Percentiles rank a stretch among this genome's conserved stretches.
phyloP scores from a whole-genome alignment of 2,888 invertebrate genomes.

The Leptopilina syphax region DNA sequence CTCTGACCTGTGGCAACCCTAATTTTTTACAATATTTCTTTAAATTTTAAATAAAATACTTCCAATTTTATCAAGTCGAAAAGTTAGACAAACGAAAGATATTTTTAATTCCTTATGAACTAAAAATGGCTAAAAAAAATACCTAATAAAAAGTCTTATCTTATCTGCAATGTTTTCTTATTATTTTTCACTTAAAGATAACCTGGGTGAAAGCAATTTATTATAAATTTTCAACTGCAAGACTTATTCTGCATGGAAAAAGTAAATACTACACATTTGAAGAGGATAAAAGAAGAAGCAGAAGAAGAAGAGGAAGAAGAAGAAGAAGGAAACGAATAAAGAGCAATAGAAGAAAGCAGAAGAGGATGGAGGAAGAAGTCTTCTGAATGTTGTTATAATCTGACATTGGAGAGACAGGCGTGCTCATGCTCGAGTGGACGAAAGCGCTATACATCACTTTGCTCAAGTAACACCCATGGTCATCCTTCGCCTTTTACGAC shows the following conservation, averaged over 20 bases:
- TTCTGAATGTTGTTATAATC: slow-evolving; percentile 60
- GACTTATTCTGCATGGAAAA: neutral
- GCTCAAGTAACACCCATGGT: slow-evolving; percentile 53
- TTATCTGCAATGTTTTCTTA: neutral
- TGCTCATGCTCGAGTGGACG: slow-evolving; percentile 56
- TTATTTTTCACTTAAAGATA: neutral
- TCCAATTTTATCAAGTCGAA: too few relatives aligned
- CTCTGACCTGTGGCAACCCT: too few relatives aligned
- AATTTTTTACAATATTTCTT: too few relatives aligned
- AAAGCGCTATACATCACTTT: slow-evolving; percentile 60
- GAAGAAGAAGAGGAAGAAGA: neutral
- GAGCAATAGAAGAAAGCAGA: slow-evolving; percentile 35
- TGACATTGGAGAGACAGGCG: slow-evolving; percentile 60
- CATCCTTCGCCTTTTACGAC: slow-evolving; percentile 46
- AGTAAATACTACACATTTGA: slow-evolving; percentile 1
- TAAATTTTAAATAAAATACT: too few relatives aligned
- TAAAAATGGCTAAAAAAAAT: too few relatives aligned
- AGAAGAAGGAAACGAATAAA: slow-evolving; percentile 9
- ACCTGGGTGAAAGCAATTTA: neutral
- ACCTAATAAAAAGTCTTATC: too few relatives aligned
- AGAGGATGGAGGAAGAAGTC: slow-evolving; percentile 43
- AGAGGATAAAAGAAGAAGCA: slow-evolving; percentile 11
- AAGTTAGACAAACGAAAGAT: too few relatives aligned
- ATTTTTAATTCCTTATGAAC: too few relatives aligned
- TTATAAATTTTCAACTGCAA: neutral